phyloP scores from a whole-genome alignment of 2,797 vertebrate genomes.

The Harpagifer antarcticus region DNA sequence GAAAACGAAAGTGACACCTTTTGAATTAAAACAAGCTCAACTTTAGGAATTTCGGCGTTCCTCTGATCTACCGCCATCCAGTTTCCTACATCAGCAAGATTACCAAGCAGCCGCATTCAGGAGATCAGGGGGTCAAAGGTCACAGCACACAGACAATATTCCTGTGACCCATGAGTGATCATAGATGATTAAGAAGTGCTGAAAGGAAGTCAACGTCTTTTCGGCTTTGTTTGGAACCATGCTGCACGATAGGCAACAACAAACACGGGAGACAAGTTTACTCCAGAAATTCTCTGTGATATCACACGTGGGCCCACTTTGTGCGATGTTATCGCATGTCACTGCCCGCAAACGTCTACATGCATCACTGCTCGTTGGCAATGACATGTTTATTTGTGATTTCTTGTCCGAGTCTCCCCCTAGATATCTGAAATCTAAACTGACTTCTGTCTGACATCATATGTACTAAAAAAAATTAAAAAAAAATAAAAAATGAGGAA shows the following conservation, averaged over 20 bases:
- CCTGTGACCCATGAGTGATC: constrained; percentile 70
- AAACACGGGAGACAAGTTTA: constrained; percentile 25
- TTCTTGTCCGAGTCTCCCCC: neutral
- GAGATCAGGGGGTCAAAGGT: constrained; percentile 66
- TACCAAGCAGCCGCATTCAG: constrained; percentile 41
- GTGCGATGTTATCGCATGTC: neutral
- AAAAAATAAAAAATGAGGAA: neutral
- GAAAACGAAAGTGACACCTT: neutral
- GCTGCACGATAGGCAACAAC: constrained; percentile 4
- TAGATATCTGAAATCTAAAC: neutral
- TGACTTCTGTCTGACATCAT: constrained; percentile 2
- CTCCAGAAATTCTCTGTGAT: neutral
- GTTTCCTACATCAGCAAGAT: constrained; percentile 44
- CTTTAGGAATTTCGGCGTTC: constrained; percentile 12
- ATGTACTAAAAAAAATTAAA: neutral
- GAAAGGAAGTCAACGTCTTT: constrained; percentile 37
- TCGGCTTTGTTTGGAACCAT: constrained; percentile 45
- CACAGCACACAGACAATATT: constrained; percentile 72
- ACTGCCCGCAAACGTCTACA: neutral
- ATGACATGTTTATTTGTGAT: neutral
- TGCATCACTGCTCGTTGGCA: neutral
- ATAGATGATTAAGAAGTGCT: constrained; percentile 46
- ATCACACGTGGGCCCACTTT: neutral
- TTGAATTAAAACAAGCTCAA: neutral
- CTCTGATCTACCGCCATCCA: constrained; percentile 26